Base-by-base conservation (phyloP, 1,140 invertebrate species). In the Ostrea denselamellosa region DNA sequence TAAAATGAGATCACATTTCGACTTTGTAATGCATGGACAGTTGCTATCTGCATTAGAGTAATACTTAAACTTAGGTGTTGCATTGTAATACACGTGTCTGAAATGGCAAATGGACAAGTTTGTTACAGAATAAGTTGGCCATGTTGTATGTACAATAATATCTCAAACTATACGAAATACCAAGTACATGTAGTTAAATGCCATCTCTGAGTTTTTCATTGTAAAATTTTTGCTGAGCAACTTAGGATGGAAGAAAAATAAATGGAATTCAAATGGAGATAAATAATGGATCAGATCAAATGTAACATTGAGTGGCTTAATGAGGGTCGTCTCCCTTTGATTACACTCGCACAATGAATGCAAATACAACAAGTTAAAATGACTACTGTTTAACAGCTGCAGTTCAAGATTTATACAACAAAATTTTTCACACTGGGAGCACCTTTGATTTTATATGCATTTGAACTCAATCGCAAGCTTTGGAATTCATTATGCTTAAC, bases 1-100 rank as follows among this genome's bases (percentile, higher is more conserved):
- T 77, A 77, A 77, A 77, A 77, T 77, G 68, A 77, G 68, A 77
- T 77, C 68, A 77, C 68, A 77, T 77, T 77, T 77, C 68, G 68
- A 77, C 68, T 77, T 77, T 77, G 68, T 77, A 77, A 77, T 77
- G 68, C 68, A 77, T 34, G 68, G 22, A 28, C 25, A 77, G 22
- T 77, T 77, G 68, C 68, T 77, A 77, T n/a, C 65, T 68, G 65
- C 65, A 68, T 68, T 10, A n/a, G n/a, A 68, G 22, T 77, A 77
- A 77, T 77, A 77, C 68, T 77, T 77, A 34, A 28, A 77, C 68
- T 77, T 77, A 7, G 7, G 25, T 1, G 68, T 77, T 77, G 68
- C 68, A 77, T 77, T 77, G 68, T 77, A 77, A 4, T 14, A 9
- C 28, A 12, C 10, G 68, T 77, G 68, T 77, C 28, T 25, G 28